Evolutionary conservation across 2,113 vertebrate species (phyloP), one percentile per base, ranked within the genome.

Genomic region (Myxocyprinus asiaticus): DNA sequence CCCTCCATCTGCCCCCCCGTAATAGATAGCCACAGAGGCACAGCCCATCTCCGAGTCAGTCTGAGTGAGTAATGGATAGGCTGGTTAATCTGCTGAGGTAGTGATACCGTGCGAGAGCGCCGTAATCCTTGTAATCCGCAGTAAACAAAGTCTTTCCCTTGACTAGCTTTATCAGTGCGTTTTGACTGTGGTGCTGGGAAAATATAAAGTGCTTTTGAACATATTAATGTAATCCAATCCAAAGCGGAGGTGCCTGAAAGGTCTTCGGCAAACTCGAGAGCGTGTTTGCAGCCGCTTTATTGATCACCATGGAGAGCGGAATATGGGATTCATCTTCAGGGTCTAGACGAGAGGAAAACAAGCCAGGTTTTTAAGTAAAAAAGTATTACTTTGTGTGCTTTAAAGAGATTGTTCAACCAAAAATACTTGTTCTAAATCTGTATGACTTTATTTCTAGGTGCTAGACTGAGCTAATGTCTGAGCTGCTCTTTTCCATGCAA

Each of bases 211-310:
- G 70, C 74, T 71, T 80, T 84, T 69, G 74, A 77, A 80, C 75
- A 64, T 79, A 82, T 81, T 81, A 84, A 64, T 58, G 77, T 82
- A 82, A 86, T 84, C 80, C 77, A 82, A 82, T 86, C 68, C 66
- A 43, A 55, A 68, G 63, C 64, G n/a, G 73, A 82, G 68, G n/a
- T 11, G 43, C 14, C 53, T 6, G 2, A 66, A 43, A 73, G 76
- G 69, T 72, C 73, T 66, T 59, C 42, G 48, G 53, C 61, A 81
- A 62, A 72, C 51, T 62, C 78, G 4, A 33, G 58, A 14, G 43
- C 47, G 15, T 50, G 53, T 69, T 68, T 55, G 64, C 47, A 3
- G n/a, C 58, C 6, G 61, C 81, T 70, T 55, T 82, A 80, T 77
- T 65, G 83, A 82, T 82, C 81, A 63, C 53, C 12, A 45, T 42